A percentile compares a stretch with the other conserved stretches of the same genome.
phyloP scores from a whole-genome alignment of 2,113 vertebrate species.

The Alectura lathami region DNA sequence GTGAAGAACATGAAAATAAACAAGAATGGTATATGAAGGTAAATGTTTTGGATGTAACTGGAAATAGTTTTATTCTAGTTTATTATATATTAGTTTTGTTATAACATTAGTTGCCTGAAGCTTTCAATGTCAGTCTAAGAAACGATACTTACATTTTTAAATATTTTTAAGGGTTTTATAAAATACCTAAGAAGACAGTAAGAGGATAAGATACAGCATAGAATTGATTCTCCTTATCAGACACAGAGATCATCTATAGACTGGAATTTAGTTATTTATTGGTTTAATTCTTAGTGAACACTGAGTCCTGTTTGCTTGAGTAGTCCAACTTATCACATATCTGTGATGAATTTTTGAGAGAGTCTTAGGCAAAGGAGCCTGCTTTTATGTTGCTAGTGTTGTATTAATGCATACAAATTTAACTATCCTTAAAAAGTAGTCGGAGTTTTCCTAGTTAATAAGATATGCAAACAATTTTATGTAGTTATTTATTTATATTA shows the following conservation, averaged over 20 bases:
- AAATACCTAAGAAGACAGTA: background rate
- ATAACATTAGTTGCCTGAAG: background rate
- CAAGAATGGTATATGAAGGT: no score
- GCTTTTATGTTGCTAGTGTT: background rate
- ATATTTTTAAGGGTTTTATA: background rate
- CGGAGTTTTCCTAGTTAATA: background rate
- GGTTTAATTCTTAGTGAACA: background rate
- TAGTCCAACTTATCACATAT: background rate
- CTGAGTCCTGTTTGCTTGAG: rapidly evolving
- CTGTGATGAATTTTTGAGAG: background rate
- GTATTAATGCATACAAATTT: background rate
- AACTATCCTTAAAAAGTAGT: background rate
- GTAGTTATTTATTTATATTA: background rate
- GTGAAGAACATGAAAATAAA: background rate
- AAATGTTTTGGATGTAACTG: background rate
- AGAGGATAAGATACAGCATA: background rate
- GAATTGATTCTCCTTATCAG: background rate
- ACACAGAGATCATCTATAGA: background rate
- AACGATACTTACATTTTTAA: background rate
- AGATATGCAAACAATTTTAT: background rate
- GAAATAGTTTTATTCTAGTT: no score
- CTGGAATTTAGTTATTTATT: background rate
- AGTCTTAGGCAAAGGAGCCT: rapidly evolving
- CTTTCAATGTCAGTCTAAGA: background rate
- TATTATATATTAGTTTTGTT: no score